Evolutionary conservation across 2,888 invertebrate species (phyloP).

Genomic region (Ectropis crepuscularia): DNA sequence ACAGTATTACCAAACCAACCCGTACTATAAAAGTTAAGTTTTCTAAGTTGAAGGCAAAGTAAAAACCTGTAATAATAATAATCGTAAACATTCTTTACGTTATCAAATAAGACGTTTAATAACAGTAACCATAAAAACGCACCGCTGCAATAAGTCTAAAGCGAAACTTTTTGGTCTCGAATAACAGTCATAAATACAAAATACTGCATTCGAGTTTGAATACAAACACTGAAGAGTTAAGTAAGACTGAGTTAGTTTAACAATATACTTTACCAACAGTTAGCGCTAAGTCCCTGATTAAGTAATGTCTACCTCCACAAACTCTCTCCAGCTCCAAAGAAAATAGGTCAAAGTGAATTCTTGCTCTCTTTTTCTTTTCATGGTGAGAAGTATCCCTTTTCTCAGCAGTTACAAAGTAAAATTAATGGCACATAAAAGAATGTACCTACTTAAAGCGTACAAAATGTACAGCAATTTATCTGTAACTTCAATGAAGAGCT

Average conservation of each 20-base stretch:
- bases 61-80: constrained; percentile 7
- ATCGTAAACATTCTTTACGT: constrained; percentile 11
- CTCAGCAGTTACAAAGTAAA: constrained; percentile 19
- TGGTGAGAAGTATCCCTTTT: constrained; percentile 13
- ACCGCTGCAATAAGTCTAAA: constrained; percentile 2
- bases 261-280: constrained; percentile 17
- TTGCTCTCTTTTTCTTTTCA: constrained; percentile 14
- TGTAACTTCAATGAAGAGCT: too few relatives aligned
- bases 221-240: constrained; percentile 5
- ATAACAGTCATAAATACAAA: constrained; percentile 22
- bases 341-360: constrained; percentile 17
- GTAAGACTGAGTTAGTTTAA: constrained; percentile 11
- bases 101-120: constrained; percentile 4
- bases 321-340: constrained; percentile 10
- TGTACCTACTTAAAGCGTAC: constrained; percentile 12
- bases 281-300: constrained; percentile 19
- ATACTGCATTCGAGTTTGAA: neutral
- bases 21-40: neutral
- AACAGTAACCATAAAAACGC: constrained; percentile 8
- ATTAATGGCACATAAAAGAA: constrained; percentile 24
- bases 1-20: neutral
- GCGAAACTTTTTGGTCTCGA: constrained; percentile 9
- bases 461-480: constrained; percentile 7
- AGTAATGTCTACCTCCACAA: constrained; percentile 19
- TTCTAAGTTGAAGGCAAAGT: neutral